These are phyloP conservation scores for Serrognathus titanus DNA, from an alignment of 2,888 invertebrate genomes.

Conservation along the genomic window DNA sequence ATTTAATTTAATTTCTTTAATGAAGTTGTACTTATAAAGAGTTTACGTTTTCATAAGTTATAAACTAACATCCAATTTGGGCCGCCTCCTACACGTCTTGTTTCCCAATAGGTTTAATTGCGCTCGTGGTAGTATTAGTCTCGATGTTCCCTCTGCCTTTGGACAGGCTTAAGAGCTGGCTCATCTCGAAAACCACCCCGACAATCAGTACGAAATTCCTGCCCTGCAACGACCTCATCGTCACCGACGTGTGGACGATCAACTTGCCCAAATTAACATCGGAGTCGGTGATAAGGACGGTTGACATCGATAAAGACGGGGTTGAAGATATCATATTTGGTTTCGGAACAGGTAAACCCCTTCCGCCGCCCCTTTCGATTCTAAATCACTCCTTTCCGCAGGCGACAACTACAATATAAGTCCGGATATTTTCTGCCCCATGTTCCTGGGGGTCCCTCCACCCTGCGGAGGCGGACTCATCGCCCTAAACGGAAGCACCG, in stretches of 20 bases:
- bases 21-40: no score
- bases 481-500: conserved; percentile 70
- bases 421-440: conserved; percentile 59
- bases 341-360: conserved; percentile 65
- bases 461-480: conserved; percentile 74
- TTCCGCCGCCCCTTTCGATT: neutral
- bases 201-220: conserved; percentile 43
- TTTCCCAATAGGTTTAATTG: conserved; percentile 55
- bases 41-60: no score
- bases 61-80: conserved; percentile 8
- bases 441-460: conserved; percentile 61
- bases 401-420: conserved; percentile 57
- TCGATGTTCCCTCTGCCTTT: conserved; percentile 64
- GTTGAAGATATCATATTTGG: conserved; percentile 71
- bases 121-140: conserved; percentile 60
- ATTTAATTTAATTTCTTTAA: no score
- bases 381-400: conserved; percentile 9
- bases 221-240: conserved; percentile 59
- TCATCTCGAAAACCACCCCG: conserved; percentile 41
- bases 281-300: conserved; percentile 68
- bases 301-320: conserved; percentile 70
- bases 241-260: conserved; percentile 63
- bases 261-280: conserved; percentile 68
- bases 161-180: conserved; percentile 59
- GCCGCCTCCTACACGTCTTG: conserved; percentile 7